These are phyloP conservation scores for Myotis findleyi DNA, from an alignment of 2,797 vertebrate species.

Conservation along the genomic window DNA sequence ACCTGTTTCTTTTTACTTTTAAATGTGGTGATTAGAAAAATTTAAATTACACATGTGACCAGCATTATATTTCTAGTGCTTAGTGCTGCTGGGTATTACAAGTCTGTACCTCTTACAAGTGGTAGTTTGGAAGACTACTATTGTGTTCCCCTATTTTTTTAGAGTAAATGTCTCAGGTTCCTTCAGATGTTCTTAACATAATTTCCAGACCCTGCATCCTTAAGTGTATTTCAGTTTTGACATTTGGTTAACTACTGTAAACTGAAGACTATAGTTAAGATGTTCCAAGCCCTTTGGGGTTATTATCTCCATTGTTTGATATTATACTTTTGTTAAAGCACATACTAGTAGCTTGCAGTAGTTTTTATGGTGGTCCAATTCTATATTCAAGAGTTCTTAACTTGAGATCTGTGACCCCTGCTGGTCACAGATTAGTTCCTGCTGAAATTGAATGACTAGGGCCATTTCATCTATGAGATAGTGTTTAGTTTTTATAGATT, in stretches of 20 bases:
- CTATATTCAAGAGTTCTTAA: background rate
- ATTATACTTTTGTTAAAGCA: conserved; percentile 10
- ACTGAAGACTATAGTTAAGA: conserved; percentile 10
- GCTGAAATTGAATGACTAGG: background rate
- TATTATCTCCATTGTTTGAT: conserved; percentile 17
- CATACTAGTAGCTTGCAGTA: background rate
- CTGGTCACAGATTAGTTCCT: background rate
- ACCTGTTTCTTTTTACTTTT: background rate
- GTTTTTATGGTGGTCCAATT: background rate
- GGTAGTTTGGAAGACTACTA: background rate
- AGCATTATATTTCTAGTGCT: background rate
- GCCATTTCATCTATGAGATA: background rate
- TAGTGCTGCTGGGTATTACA: background rate
- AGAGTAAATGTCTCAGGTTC: background rate
- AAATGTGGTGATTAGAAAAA: background rate
- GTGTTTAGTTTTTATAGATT: background rate
- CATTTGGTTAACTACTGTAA: background rate
- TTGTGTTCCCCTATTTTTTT: background rate
- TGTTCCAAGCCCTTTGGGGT: background rate
- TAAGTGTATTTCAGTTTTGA: conserved; percentile 8
- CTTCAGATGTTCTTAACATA: conserved; percentile 42
- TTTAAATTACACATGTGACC: background rate
- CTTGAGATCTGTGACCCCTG: background rate
- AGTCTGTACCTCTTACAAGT: background rate
- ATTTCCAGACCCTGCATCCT: conserved; percentile 14